These are phyloP conservation scores for Nysson spinosus DNA, from an alignment of 2,888 invertebrate genomes.

Conservation along the genomic window DNA sequence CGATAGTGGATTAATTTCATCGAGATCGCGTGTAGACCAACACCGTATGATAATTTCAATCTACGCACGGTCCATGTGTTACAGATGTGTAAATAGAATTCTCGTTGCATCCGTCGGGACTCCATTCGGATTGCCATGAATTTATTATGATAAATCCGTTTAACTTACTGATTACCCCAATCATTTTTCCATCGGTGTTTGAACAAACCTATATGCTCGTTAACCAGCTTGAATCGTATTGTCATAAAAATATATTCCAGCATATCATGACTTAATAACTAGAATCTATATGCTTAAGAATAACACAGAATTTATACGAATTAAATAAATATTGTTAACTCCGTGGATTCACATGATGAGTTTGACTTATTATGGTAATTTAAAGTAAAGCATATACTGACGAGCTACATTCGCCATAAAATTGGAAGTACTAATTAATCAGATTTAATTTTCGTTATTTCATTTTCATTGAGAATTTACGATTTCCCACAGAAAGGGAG, in stretches of 20 bases:
- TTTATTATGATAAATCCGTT: conserved; percentile 19
- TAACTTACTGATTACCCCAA: conserved; percentile 24
- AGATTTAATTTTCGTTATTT: no score
- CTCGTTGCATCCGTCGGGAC: neutral
- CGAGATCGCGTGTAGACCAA: conserved; percentile 13
- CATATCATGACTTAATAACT: no score
- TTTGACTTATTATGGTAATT: no score
- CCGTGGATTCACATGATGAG: no score
- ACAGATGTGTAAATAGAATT: conserved; percentile 29
- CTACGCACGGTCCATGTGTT: conserved; percentile 16
- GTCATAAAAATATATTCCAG: no score
- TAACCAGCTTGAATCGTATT: neutral
- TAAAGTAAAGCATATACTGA: no score
- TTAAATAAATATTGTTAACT: no score
- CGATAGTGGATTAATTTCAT: conserved; percentile 37
- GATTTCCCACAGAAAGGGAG: neutral
- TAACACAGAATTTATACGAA: no score
- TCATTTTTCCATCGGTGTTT: conserved; percentile 11
- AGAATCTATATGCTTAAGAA: no score
- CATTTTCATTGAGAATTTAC: conserved; percentile 1
- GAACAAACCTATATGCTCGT: conserved; percentile 1
- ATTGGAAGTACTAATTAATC: no score
- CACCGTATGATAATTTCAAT: conserved; percentile 19
- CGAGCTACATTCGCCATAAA: no score
- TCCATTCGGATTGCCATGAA: conserved; percentile 5